These are phyloP conservation scores for Hexactinellida sp. DNA, from an alignment of 37 sponge, comb jelly and placozoan genomes.

Conservation along the genomic window DNA sequence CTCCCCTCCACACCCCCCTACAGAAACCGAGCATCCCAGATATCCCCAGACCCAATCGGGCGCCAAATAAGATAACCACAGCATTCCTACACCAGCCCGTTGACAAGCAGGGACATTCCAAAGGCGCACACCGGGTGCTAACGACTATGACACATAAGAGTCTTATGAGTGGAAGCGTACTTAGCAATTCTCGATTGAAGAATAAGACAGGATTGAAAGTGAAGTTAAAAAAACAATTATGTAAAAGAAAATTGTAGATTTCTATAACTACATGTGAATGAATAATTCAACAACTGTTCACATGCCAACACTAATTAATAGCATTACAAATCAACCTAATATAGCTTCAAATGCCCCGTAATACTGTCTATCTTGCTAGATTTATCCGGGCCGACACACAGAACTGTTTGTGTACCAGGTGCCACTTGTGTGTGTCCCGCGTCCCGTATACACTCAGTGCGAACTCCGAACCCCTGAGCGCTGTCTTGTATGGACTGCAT, in stretches of 20 bases:
- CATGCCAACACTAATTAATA: neutral
- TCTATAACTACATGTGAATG: too few relatives aligned
- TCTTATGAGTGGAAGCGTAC: neutral
- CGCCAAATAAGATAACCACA: neutral
- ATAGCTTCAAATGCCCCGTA: slow-evolving; percentile 81
- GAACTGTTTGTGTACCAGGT: slow-evolving; percentile 83
- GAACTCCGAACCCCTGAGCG: slow-evolving; percentile 29
- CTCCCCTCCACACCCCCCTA: neutral
- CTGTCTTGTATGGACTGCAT: neutral
- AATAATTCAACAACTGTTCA: too few relatives aligned
- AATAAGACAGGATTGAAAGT: neutral
- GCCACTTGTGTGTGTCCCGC: slow-evolving; percentile 98
- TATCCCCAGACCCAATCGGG: neutral
- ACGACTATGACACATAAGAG: neutral
- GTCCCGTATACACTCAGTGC: slow-evolving; percentile 69
- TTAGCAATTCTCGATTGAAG: neutral
- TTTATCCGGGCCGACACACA: slow-evolving; percentile 83
- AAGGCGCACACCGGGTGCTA: neutral
- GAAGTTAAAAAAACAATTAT: neutral
- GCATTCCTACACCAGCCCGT: neutral
- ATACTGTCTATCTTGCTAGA: slow-evolving; percentile 39
- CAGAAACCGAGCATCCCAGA: neutral
- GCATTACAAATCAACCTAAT: slow-evolving; percentile 21
- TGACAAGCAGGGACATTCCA: neutral
- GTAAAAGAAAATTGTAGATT: neutral